Evolutionary conservation across 2,113 vertebrate genomes (phyloP), one percentile per base, ranked within the genome.

Genomic region (Cebus imitator): DNA sequence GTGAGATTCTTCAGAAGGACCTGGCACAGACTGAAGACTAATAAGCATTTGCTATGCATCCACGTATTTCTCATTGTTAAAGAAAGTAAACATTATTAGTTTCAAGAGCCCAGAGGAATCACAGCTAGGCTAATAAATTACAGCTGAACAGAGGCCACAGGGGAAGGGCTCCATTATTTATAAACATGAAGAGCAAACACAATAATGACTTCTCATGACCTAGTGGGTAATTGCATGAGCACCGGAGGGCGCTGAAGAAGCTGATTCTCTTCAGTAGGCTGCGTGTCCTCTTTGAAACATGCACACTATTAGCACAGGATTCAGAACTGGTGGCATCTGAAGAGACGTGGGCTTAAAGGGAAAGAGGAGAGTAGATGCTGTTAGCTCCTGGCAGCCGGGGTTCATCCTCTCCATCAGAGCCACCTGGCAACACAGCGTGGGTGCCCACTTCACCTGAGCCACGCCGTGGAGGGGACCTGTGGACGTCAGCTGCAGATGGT

Each of bases 401-500:
- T 20, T 8, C 1, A 8, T 27, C 55, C 37, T 25, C 20, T 27
- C 1, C 1, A 12, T 5, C 1, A 7, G 8, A 50, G 75, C 40
- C 25, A 45, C 13, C 25, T 17, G 43, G 40, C 23, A 8, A 30
- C 6, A 48, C 43, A 32, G 43, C 16, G 43, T 4, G 7, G 25
- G 43, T 3, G 8, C 68, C 27, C 13, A 1, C 43, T 45, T 76
- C 13, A 4, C 75, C 75, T 76, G 75, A 17, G 75, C 25, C 5
- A 2, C 11, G 30, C 43, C 0, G 12, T 7, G 12, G 11, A 43
- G 27, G 66, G 52, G 52, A 2, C 8, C 58, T 30, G 6, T 13
- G n/a, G 16, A 20, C 3, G 6, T 3, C 20, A 10, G 5, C 6
- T 2, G 1, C 35, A 0, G 0, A 1, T 11, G 2, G 27, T 35